Evolutionary conservation across 2,113 vertebrate species (phyloP).

Genomic region (Scolopax mira): DNA sequence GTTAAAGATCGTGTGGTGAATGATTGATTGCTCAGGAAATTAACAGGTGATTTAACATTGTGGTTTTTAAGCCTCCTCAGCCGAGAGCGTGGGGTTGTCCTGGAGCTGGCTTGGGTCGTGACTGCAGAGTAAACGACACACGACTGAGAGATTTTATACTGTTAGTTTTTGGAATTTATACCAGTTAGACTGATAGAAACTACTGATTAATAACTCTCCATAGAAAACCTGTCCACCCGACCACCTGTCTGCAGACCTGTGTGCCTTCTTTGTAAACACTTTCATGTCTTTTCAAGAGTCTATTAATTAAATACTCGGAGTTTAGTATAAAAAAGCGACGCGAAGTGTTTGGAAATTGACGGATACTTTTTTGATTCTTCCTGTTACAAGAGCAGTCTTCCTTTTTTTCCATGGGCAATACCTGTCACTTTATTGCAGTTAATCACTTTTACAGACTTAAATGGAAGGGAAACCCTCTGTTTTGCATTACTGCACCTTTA

Average conservation of each 20-base stretch:
- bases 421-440: conserved; percentile 71
- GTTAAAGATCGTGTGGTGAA: conserved; percentile 59
- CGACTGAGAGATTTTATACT: conserved; percentile 88
- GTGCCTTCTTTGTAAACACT: conserved; percentile 94
- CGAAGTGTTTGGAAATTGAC: conserved; percentile 68
- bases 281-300: conserved; percentile 83
- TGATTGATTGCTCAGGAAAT: conserved; percentile 89
- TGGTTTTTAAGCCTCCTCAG: conserved; percentile 41
- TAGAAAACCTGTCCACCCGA: conserved; percentile 86
- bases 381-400: conserved; percentile 87
- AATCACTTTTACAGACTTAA: conserved; percentile 49
- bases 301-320: conserved; percentile 77
- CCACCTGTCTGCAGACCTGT: conserved; percentile 92
- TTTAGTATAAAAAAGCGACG: conserved; percentile 68
- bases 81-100: conserved; percentile 34
- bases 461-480: conserved; percentile 38
- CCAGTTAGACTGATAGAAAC: conserved; percentile 73
- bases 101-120: conserved; percentile 68
- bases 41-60: conserved; percentile 76
- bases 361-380: conserved; percentile 75
- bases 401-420: conserved; percentile 87
- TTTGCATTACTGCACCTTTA: conserved; percentile 1
- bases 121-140: conserved; percentile 78
- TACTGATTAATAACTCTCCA: conserved; percentile 77
- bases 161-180: conserved; percentile 63